Evolutionary conservation across 2,113 vertebrate species (phyloP).

Genomic region (Oncorhynchus keta): DNA sequence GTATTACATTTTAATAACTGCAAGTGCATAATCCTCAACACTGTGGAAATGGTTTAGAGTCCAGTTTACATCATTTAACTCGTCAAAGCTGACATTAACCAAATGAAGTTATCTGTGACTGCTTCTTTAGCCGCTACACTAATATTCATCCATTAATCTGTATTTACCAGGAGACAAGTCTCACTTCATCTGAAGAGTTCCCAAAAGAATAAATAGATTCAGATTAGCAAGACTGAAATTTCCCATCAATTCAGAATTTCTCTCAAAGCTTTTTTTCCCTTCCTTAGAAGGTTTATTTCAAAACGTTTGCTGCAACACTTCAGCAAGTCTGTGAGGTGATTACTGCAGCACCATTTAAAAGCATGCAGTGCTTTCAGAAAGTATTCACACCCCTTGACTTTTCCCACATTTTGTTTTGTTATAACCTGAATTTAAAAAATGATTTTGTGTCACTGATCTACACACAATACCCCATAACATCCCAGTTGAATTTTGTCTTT

Average conservation of each 20-base stretch:
- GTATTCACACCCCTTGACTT: no score
- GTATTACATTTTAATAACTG: not conserved
- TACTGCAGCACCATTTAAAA: not conserved
- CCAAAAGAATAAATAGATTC: not conserved
- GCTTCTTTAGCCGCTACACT: not conserved
- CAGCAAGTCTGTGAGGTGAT: not conserved
- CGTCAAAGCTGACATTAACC: not conserved
- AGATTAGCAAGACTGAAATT: not conserved
- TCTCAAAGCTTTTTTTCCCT: not conserved
- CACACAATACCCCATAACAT: no score
- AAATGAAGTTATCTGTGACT: not conserved
- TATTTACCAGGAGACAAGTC: not conserved
- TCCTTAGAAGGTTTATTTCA: not conserved
- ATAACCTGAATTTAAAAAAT: no score
- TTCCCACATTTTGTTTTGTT: no score
- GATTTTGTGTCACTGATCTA: no score
- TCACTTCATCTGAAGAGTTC: not conserved
- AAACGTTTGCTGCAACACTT: not conserved
- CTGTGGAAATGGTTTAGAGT: not conserved
- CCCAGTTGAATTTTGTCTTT: no score
- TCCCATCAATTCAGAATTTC: not conserved
- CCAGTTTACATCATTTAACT: not conserved
- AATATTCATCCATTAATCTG: not conserved
- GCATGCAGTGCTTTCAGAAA: no score
- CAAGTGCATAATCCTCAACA: not conserved